These are phyloP conservation scores for Coregonus ussuriensis DNA, from an alignment of 2,797 vertebrate species.

Conservation along the genomic window DNA sequence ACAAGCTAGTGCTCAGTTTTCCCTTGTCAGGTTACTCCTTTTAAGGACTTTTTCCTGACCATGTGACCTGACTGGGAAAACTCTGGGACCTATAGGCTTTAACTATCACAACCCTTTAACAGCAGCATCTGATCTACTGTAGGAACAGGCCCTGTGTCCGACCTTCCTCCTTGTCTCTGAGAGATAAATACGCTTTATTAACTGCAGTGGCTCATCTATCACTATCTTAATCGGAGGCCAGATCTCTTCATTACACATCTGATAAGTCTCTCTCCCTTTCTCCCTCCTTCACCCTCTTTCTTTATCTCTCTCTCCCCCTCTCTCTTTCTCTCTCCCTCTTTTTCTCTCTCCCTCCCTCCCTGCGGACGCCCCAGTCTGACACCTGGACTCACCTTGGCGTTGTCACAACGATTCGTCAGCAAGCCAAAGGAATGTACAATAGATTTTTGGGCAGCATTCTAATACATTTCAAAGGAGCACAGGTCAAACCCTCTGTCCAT, in stretches of 20 bases:
- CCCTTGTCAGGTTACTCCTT: background rate
- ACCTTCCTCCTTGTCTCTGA: background rate
- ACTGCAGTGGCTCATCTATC: background rate
- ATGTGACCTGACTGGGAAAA: background rate
- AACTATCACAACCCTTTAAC: background rate
- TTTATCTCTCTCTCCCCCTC: too few relatives aligned
- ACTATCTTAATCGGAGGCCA: constrained; percentile 2
- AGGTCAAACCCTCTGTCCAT: constrained; percentile 36
- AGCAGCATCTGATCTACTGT: background rate
- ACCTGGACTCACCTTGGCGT: background rate
- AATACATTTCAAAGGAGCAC: constrained; percentile 40
- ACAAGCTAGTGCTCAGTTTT: background rate
- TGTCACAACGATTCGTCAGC: constrained; percentile 12
- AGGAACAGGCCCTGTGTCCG: background rate
- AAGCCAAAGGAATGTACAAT: constrained; percentile 11
- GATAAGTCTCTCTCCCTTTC: background rate
- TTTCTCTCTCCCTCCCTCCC: too few relatives aligned
- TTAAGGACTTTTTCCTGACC: background rate
- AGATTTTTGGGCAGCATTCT: constrained; percentile 34
- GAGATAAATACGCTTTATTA: background rate
- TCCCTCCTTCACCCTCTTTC: too few relatives aligned
- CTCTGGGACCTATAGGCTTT: background rate
- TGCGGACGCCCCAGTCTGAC: too few relatives aligned
- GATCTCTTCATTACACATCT: constrained; percentile 8
- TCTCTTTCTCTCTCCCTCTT: too few relatives aligned